Conservation (phyloP, 2,113 vertebrate genomes). For the Rhea pennata region DNA sequence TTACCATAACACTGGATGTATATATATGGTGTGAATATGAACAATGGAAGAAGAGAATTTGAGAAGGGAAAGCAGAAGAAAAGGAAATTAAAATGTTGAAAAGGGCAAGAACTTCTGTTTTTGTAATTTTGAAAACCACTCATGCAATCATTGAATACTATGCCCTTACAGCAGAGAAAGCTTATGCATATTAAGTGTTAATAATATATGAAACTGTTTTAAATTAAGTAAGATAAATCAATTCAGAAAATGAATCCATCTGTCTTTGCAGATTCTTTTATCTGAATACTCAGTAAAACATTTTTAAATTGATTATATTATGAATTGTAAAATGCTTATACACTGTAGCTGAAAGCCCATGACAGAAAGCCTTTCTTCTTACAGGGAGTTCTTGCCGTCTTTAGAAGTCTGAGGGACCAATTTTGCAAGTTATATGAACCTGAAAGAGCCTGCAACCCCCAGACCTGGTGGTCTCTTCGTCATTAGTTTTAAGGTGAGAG, state of each 20-base stretch:
- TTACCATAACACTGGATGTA: slow-evolving; percentile 48
- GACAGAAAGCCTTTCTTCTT: background rate
- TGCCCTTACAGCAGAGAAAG: slow-evolving; percentile 34
- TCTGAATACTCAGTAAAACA: slow-evolving; percentile 16
- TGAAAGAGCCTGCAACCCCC: background rate
- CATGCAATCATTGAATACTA: background rate
- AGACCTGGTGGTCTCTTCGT: background rate
- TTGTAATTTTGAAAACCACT: slow-evolving; percentile 59
- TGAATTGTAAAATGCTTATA: background rate
- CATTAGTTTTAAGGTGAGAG: background rate
- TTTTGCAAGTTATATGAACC: background rate
- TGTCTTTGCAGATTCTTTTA: slow-evolving; percentile 39
- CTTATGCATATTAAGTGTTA: slow-evolving; percentile 29
- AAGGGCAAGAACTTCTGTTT: slow-evolving; percentile 25
- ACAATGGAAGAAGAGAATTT: slow-evolving; percentile 10
- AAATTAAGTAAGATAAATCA: slow-evolving; percentile 35
- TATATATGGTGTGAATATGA: slow-evolving; percentile 22
- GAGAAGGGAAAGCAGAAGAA: slow-evolving; percentile 39
- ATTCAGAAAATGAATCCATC: slow-evolving; percentile 55
- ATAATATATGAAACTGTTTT: slow-evolving; percentile 42
- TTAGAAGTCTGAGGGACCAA: background rate
- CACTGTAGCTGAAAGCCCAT: background rate
- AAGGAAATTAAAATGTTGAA: slow-evolving; percentile 8
- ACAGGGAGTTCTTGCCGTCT: background rate
- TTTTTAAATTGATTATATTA: background rate